Evolutionary conservation across 2,113 vertebrate species (phyloP), one percentile per base, ranked within the genome.

Genomic region (Spea multiplicata): DNA sequence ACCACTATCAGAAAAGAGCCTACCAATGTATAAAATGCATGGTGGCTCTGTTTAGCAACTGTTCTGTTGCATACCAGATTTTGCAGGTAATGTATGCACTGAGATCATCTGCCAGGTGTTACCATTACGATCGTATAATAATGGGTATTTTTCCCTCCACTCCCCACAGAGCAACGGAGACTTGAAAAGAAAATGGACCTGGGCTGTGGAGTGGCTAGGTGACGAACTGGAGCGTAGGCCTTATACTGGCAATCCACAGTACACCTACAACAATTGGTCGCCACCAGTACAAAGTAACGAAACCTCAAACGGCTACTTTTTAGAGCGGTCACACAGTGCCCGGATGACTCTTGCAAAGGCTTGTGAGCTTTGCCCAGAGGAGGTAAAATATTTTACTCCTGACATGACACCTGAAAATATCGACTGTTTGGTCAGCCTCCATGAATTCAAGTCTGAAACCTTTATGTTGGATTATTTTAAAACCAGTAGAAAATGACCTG

Each of bases 1-100:
- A 98, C 90, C 97, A 99, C 93, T 99, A 99, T 86, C 97, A 99
- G 90, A 99, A 99, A 89, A 93, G 97, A 85, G 97, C 97, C 78
- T 99, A 99, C 85, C 97, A 99, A 82, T 99, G 97, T 89, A 99
- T 99, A 89, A 99, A 99, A 86, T 99, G 97, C 90, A 99, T 99
- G 97, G 97, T 99, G 83, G 96, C 97, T 66, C 94, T 99, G 71
- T 99, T 99, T 86, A 99, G 96, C 90, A 99, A 98, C 89, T 99
- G 97, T 88, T 94, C 96, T 82, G 97, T 99, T 84, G 97, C 97
- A 67, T 99, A 99, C 88, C 97, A 99, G 88, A 99, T 99, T 83
- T 90, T 99, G 44, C 97, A 99, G 96, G 97, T 99, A 86, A 89
- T 59, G 55, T 10, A 59, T 59, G 55, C n/a, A 10, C 55, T 59